A percentile compares a stretch with the other conserved stretches of the same genome.
These are phyloP conservation scores for Aphidius gifuensis DNA, from an alignment of 1,140 invertebrate species.

Conservation along the genomic window DNA sequence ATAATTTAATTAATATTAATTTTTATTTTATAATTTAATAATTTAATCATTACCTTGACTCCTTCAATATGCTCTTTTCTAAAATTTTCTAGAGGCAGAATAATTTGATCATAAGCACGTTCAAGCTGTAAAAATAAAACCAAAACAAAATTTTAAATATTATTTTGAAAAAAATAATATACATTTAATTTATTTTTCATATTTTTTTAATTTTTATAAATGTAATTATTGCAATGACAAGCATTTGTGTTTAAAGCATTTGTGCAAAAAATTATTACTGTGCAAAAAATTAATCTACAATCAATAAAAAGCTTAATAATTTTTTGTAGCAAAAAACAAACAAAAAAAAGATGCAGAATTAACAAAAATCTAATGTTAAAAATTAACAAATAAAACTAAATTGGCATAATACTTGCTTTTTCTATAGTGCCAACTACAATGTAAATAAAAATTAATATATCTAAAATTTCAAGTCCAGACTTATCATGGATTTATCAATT, in stretches of 20 bases:
- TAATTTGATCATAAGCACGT: slow-evolving; percentile 84
- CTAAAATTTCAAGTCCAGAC: slow-evolving; percentile 4
- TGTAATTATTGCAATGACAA: too few relatives aligned
- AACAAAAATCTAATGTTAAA: background rate
- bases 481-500: too few relatives aligned
- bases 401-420: slow-evolving; percentile 27
- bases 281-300: background rate
- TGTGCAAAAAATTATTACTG: too few relatives aligned
- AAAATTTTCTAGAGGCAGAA: slow-evolving; percentile 88
- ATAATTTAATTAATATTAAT: slow-evolving; percentile 14
- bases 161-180: too few relatives aligned
- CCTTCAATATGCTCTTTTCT: slow-evolving; percentile 91
- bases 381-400: too few relatives aligned
- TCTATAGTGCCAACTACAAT: slow-evolving; percentile 29
- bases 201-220: too few relatives aligned
- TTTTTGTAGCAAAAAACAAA: background rate
- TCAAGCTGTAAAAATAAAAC: slow-evolving; percentile 70
- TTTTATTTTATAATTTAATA: background rate
- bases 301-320: background rate
- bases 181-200: too few relatives aligned
- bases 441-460: slow-evolving; percentile 17
- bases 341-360: slow-evolving; percentile 3
- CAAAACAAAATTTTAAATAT: slow-evolving; percentile 9
- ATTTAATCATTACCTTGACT: slow-evolving; percentile 69
- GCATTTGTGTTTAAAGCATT: too few relatives aligned